phyloP scores from a whole-genome alignment of 1,140 invertebrate genomes.

The Solen grandis region DNA sequence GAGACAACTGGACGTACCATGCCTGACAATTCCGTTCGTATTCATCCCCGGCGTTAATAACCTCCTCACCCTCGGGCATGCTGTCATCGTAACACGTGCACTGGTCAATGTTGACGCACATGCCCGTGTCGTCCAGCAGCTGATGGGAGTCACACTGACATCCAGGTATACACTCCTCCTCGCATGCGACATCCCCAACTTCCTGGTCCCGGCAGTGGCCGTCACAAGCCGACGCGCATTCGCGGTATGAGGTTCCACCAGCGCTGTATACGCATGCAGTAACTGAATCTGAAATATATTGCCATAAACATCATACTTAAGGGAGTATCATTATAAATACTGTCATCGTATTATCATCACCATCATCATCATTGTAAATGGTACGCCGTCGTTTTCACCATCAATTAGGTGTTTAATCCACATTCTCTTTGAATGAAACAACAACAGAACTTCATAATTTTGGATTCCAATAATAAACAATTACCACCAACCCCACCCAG shows the following conservation, averaged over 20 bases:
- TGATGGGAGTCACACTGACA: conserved; percentile 48
- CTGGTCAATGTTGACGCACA: conserved; percentile 88
- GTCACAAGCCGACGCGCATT: conserved; percentile 38
- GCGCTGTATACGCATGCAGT: conserved; percentile 4
- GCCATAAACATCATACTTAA: too few relatives aligned
- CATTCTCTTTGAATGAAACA: too few relatives aligned
- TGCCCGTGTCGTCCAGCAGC: conserved; percentile 82
- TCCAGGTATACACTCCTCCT: conserved; percentile 56
- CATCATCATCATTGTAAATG: too few relatives aligned
- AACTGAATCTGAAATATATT: neutral
- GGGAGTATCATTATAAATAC: too few relatives aligned
- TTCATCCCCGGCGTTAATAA: neutral
- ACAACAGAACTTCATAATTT: too few relatives aligned
- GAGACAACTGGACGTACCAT: conserved; percentile 34
- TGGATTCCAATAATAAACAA: too few relatives aligned
- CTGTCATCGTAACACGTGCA: conserved; percentile 89
- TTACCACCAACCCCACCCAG: too few relatives aligned
- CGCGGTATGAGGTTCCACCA: neutral
- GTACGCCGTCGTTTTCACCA: too few relatives aligned
- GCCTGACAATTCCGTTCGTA: conserved; percentile 13
- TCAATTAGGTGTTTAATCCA: too few relatives aligned
- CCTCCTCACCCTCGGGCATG: conserved; percentile 69
- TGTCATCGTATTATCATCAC: too few relatives aligned
- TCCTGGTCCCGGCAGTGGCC: conserved; percentile 52
- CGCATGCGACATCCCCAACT: conserved; percentile 4